Percentiles rank a stretch among this genome's conserved stretches.
phyloP scores from a whole-genome alignment of 2,113 vertebrate species.

The Heterocephalus glaber region DNA sequence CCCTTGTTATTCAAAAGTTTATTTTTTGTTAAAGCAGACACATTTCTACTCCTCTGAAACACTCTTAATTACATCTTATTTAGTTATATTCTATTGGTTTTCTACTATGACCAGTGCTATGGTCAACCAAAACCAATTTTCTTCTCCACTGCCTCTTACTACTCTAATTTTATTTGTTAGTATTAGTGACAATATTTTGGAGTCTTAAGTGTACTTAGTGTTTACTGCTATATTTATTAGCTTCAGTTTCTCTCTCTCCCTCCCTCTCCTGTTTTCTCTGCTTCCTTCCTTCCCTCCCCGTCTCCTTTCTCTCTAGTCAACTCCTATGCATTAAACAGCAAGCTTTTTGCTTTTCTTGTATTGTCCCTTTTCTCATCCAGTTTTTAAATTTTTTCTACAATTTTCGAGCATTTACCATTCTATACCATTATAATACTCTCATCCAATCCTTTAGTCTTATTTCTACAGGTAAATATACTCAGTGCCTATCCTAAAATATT shows the following conservation, averaged over 20 bases:
- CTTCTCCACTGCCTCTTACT: not conserved
- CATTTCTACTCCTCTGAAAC: not conserved
- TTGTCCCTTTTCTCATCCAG: not conserved
- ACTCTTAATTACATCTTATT: not conserved
- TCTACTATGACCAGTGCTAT: not conserved
- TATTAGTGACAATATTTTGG: not conserved
- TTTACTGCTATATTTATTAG: not conserved
- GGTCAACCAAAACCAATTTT: not conserved
- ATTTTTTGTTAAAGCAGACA: not conserved
- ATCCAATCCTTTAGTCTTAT: not conserved
- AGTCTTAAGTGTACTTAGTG: not conserved
- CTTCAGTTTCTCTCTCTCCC: not conserved
- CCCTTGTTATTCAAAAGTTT: not conserved
- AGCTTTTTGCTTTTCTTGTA: not conserved
- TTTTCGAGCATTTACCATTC: not conserved
- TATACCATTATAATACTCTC: not conserved
- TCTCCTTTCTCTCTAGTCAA: not conserved
- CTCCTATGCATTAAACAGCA: not conserved
- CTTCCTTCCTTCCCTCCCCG: not conserved
- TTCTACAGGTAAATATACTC: not conserved
- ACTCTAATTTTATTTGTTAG: not conserved
- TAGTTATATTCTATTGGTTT: not conserved
- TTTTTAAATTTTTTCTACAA: not conserved
- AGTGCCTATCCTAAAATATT: not conserved
- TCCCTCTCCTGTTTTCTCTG: not conserved